Evolutionary conservation across 2,113 vertebrate genomes (phyloP).

Genomic region (Poecile atricapillus): DNA sequence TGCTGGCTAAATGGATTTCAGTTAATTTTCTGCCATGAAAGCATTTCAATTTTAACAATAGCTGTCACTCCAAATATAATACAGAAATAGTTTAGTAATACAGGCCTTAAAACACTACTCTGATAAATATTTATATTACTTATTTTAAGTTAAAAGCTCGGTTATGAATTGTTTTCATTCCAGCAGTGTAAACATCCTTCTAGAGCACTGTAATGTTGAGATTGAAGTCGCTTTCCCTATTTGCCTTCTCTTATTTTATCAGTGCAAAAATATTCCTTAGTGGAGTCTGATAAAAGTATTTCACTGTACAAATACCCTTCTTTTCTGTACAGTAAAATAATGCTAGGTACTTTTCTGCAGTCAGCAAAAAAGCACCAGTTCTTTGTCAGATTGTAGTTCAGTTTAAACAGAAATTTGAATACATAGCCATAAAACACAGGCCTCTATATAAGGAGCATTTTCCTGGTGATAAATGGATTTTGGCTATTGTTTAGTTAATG

Average conservation of each 20-base stretch:
- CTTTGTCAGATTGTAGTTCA: not conserved
- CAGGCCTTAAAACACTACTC: conserved; percentile 34
- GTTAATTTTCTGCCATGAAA: conserved; percentile 22
- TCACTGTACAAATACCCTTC: not conserved
- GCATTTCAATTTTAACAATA: conserved; percentile 43
- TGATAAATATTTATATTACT: conserved; percentile 65
- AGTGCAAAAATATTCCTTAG: conserved; percentile 6
- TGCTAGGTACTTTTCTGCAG: not conserved
- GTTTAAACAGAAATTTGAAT: not conserved
- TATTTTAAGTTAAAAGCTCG: conserved; percentile 66
- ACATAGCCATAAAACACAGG: not conserved
- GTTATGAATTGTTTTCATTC: conserved; percentile 64
- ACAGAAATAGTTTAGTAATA: conserved; percentile 39
- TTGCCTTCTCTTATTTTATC: conserved; percentile 28
- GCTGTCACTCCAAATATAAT: conserved; percentile 37
- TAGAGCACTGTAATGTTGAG: conserved; percentile 12
- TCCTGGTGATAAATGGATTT: conserved; percentile 15
- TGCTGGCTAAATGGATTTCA: conserved; percentile 7
- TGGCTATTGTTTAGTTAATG: not conserved
- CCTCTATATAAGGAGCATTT: not conserved
- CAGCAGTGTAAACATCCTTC: conserved; percentile 62
- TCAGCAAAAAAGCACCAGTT: not conserved
- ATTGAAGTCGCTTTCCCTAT: conserved; percentile 22
- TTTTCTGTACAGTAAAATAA: not conserved
- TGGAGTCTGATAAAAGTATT: conserved; percentile 2